phyloP scores from a whole-genome alignment of 2,888 invertebrate species.

The Sussaba pulchella region DNA sequence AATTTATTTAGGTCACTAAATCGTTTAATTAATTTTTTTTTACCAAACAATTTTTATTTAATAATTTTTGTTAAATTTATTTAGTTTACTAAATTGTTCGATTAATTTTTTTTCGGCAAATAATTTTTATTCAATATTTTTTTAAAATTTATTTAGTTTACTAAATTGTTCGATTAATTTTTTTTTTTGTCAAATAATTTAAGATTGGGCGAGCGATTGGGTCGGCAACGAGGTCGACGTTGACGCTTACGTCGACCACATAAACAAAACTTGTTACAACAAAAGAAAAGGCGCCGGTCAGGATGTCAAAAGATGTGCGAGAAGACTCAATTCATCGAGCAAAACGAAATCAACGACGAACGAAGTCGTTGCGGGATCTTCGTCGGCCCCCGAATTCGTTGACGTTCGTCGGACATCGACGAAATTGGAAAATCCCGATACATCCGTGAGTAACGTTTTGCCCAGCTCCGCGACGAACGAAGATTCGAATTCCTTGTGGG shows the following conservation, averaged over 20 bases:
- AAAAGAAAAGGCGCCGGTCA: constrained; percentile 5
- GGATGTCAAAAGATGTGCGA: neutral
- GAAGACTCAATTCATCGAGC: neutral
- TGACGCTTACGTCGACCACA: constrained; percentile 24
- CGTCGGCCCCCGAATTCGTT: neutral
- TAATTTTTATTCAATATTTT: neutral
- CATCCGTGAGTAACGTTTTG: constrained; percentile 12
- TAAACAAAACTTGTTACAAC: constrained; percentile 33
- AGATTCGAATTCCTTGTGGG: constrained; percentile 10
- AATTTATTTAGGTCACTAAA: too few species aligned
- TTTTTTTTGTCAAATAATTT: neutral
- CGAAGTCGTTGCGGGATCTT: neutral
- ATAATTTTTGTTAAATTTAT: too few species aligned
- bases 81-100: too few species aligned
- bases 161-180: neutral
- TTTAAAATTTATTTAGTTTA: neutral
- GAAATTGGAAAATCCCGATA: neutral
- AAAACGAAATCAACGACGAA: neutral
- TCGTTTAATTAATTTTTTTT: too few species aligned
- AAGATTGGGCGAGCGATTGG: constrained; percentile 23
- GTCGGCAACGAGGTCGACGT: constrained; percentile 17
- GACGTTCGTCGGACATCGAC: neutral
- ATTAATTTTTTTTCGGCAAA: neutral
- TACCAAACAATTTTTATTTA: too few species aligned
- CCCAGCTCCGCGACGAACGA: neutral